phyloP scores from a whole-genome alignment of 2,797 vertebrate species.

The Eremophila alpestris region DNA sequence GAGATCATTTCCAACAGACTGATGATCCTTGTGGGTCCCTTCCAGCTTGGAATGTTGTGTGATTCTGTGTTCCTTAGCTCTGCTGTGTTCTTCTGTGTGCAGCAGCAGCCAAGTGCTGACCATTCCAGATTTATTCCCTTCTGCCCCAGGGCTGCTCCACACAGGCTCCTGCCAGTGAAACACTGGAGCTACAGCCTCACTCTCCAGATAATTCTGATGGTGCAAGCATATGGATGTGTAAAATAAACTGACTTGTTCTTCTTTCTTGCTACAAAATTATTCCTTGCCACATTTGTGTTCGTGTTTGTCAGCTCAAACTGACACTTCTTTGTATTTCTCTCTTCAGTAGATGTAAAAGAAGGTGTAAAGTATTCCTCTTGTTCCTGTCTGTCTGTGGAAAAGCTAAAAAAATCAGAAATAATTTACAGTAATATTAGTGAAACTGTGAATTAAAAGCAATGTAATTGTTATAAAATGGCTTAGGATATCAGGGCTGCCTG shows the following conservation, averaged over 20 bases:
- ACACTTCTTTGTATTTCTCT: background rate
- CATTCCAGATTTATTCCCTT: background rate
- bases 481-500: background rate
- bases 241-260: background rate
- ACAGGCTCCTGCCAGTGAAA: background rate
- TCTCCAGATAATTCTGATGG: background rate
- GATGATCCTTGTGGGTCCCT: background rate
- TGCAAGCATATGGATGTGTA: too few relatives aligned
- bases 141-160: background rate
- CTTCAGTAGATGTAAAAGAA: background rate
- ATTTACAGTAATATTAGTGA: background rate
- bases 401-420: background rate
- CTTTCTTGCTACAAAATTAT: background rate
- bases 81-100: background rate
- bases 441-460: background rate
- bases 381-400: background rate
- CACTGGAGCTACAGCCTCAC: background rate
- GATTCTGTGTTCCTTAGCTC: background rate
- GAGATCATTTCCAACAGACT: background rate
- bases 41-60: background rate
- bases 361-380: background rate
- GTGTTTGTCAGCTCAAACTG: background rate
- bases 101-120: background rate
- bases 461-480: background rate
- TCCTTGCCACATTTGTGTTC: background rate